Percentiles rank a stretch among this genome's conserved stretches.
phyloP scores from a whole-genome alignment of 1,140 invertebrate genomes.

The Micrasema minimum region DNA sequence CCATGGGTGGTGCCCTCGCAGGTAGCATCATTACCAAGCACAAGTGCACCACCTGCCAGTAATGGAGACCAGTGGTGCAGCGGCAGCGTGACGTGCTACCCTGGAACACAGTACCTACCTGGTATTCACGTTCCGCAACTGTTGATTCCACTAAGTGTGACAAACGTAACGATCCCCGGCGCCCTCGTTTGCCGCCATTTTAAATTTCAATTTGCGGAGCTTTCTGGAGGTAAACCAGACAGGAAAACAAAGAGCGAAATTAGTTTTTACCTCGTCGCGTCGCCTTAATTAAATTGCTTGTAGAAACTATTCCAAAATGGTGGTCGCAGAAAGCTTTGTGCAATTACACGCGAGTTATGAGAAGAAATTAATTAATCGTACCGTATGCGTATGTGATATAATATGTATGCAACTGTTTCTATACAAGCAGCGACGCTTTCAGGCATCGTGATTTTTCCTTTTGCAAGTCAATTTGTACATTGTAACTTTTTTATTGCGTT shows the following conservation, averaged over 20 bases:
- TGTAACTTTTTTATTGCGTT: no score
- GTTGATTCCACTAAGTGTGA: slow-evolving; percentile 27
- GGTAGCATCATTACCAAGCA: not conserved
- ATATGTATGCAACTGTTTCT: no score
- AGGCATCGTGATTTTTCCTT: no score
- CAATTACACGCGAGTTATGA: no score
- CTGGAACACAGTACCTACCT: not conserved
- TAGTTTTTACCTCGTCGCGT: slow-evolving; percentile 15
- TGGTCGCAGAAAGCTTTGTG: no score
- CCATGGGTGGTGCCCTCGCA: no score
- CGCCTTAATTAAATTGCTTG: slow-evolving; percentile 15
- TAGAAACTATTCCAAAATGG: not conserved
- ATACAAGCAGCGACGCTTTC: no score
- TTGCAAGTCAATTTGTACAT: no score
- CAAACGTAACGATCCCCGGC: slow-evolving; percentile 24
- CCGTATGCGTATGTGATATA: no score
- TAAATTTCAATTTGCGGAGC: slow-evolving; percentile 30
- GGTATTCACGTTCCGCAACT: not conserved
- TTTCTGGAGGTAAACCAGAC: slow-evolving; percentile 21
- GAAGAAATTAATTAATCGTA: no score
- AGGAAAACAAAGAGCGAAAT: slow-evolving; percentile 8
- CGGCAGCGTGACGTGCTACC: not conserved
- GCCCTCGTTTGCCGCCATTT: slow-evolving; percentile 3
- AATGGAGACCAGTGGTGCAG: no score
- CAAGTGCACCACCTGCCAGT: not conserved